These are phyloP conservation scores for Psylliodes chrysocephalus DNA, from an alignment of 2,888 invertebrate genomes.

Conservation along the genomic window DNA sequence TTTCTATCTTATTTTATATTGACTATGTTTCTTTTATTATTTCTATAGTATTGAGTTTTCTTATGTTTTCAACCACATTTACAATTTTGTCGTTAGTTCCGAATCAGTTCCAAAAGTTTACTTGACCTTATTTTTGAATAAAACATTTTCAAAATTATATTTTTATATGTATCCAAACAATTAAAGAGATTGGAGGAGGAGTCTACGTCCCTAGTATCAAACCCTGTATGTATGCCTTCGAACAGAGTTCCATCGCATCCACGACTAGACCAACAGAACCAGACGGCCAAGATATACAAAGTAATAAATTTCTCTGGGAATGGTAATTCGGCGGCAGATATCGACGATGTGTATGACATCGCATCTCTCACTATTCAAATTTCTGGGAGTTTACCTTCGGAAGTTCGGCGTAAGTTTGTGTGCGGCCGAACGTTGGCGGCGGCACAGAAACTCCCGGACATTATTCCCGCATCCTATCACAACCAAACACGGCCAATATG, in stretches of 20 bases:
- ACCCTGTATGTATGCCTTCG: background rate
- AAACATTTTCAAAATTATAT: too few species aligned
- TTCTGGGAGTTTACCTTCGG: constrained; percentile 60
- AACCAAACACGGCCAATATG: constrained; percentile 63
- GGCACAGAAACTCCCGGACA: constrained; percentile 49
- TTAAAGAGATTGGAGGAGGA: too few species aligned
- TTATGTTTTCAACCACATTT: too few species aligned
- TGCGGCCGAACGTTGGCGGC: constrained; percentile 20
- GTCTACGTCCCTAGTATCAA: too few species aligned
- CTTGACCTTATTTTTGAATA: too few species aligned
- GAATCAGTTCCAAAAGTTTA: too few species aligned
- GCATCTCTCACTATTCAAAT: constrained; percentile 58
- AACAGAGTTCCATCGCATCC: background rate
- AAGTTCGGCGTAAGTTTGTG: constrained; percentile 60
- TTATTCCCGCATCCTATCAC: constrained; percentile 60
- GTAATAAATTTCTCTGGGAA: constrained; percentile 49
- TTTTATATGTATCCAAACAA: too few species aligned
- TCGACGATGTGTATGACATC: constrained; percentile 57
- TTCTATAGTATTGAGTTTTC: too few species aligned
- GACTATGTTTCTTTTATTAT: too few species aligned
- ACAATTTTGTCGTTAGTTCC: too few species aligned
- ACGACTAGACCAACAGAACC: constrained; percentile 1
- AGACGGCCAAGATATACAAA: constrained; percentile 25
- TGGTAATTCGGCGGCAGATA: constrained; percentile 55
- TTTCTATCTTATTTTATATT: too few species aligned